Evolutionary conservation across 2,797 vertebrate species (phyloP), one percentile per base, ranked within the genome.

Genomic region (Masticophis lateralis): DNA sequence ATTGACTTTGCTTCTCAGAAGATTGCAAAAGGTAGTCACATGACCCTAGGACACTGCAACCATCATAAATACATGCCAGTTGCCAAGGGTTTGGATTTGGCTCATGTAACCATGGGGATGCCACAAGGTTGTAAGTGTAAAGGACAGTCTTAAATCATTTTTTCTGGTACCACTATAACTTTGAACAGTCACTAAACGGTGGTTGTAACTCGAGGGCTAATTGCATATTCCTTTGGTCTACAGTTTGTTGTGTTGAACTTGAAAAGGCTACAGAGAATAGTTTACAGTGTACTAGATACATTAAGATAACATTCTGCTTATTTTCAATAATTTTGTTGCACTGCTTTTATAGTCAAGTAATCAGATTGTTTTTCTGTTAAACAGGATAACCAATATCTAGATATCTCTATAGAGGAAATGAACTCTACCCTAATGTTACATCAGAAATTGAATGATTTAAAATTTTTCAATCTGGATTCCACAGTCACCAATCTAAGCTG

Each of bases 371-470:
- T 97, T 95, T 91, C 28, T 96, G 27, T 97, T 97, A 60, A 93
- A 89, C 96, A 98, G 98, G 97, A 98, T 93, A 96, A 96, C 95
- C 96, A 97, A 94, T 95, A 91, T 56, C 95, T 98, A 92, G 96
- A 93, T 43, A 95, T 94, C 96, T 96, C 96, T 93, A 93, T 98
- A 96, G 97, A 98, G 27, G 97, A 98, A 69, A 94, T 98, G 90
- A 98, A 98, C 95, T 96, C 95, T 89, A 95, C 97, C 47, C 83
- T 96, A 37, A 74, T 96, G 51, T 90, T 28, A 0, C 97, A 98
- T 95, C 97, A 97, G 88, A 98, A 96, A 94, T 88, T 96, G 87
- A 98, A 96, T 95, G 97, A 98, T 91, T 94, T 97, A 95, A 98
- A 96, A 93, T 94, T 98, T 88, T 88, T 97, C 90, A 96, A 95